phyloP scores from a whole-genome alignment of 2,113 vertebrate species.

The Cepphus grylle region DNA sequence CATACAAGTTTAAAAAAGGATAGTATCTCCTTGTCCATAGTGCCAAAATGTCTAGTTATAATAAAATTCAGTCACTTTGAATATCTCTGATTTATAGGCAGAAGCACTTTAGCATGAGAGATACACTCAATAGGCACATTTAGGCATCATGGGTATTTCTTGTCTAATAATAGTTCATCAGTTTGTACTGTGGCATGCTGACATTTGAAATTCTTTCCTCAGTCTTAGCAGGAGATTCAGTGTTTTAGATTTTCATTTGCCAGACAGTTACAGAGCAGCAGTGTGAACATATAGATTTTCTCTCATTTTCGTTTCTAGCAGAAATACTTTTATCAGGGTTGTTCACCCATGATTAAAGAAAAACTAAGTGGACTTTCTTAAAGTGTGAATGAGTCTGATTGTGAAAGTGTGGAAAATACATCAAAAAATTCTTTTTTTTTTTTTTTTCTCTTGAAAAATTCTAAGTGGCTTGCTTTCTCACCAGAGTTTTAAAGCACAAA shows the following conservation, averaged over 20 bases:
- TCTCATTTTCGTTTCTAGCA: not conserved
- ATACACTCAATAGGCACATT: not conserved
- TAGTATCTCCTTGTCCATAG: not conserved
- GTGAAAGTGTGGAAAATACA: not conserved
- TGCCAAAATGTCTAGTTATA: not conserved
- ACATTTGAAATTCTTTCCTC: not conserved
- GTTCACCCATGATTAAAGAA: slow-evolving; percentile 13
- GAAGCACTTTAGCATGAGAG: not conserved
- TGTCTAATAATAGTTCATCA: not conserved
- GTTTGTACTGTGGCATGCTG: not conserved
- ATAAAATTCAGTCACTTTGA: not conserved
- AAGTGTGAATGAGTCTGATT: not conserved
- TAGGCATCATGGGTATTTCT: not conserved
- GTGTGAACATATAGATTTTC: not conserved
- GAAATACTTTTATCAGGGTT: not conserved
- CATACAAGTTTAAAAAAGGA: not conserved
- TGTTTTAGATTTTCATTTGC: not conserved
- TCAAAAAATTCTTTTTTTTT: not conserved
- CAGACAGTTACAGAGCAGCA: not conserved
- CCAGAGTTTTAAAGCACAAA: not conserved
- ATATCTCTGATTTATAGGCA: not conserved
- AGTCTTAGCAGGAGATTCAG: not conserved
- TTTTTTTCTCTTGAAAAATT: not conserved
- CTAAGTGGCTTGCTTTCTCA: not conserved
- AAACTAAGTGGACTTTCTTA: not conserved